These are phyloP conservation scores for Corvus hawaiiensis DNA, from an alignment of 2,113 vertebrate species.

Conservation along the genomic window DNA sequence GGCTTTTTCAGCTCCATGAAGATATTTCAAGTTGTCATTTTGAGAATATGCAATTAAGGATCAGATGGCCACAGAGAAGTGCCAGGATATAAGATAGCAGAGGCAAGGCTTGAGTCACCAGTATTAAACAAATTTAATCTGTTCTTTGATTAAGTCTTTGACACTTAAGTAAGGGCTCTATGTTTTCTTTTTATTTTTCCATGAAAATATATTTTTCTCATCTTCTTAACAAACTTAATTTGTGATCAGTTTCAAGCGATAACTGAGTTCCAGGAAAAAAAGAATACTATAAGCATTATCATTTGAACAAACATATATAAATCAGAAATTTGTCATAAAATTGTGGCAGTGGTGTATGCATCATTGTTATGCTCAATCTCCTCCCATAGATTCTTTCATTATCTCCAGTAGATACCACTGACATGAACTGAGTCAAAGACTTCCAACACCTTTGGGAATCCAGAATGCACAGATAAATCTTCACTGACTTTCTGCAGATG, in stretches of 20 bases:
- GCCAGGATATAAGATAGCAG: not conserved
- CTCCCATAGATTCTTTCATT: not conserved
- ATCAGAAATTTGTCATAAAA: not conserved
- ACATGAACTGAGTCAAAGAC: not conserved
- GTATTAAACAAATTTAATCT: not conserved
- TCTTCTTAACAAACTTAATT: not conserved
- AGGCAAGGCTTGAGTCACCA: not conserved
- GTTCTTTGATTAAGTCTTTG: not conserved
- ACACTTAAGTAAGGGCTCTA: not conserved
- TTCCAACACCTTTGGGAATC: conserved; percentile 9
- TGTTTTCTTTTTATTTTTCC: not conserved
- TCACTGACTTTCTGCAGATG: conserved; percentile 8
- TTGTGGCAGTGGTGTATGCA: not conserved
- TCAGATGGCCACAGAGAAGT: not conserved
- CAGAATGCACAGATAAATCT: conserved; percentile 3
- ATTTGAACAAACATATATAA: not conserved
- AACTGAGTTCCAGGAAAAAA: not conserved
- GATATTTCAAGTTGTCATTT: not conserved
- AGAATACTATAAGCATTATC: not conserved
- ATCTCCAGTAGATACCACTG: not conserved
- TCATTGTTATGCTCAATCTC: not conserved
- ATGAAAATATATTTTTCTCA: not conserved
- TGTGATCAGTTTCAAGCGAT: not conserved
- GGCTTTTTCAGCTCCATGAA: not conserved
- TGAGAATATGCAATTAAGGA: not conserved